Evolutionary conservation across 2,888 invertebrate genomes (phyloP), one percentile per base, ranked within the genome.

Genomic region (Monoplex corrugatus): DNA sequence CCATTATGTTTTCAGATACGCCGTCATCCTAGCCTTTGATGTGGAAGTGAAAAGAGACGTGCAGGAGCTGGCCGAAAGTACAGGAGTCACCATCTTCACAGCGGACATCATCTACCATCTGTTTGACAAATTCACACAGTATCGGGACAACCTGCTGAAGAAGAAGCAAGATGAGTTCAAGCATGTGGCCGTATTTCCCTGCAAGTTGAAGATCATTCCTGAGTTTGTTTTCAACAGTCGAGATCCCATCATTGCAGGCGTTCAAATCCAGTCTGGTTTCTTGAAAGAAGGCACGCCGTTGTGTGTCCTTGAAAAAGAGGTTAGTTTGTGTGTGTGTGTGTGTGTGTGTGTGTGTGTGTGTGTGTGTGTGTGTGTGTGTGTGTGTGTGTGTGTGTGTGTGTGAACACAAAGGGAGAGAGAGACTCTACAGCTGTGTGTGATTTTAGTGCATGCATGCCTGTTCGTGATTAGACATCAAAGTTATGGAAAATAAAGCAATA

Each of bases 81-180:
- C 99, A 23, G 96, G 96, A 44, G 96, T 96, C 88, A 98, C 98
- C 96, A 98, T 99, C 96, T 99, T 99, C 97, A 96, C 96, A 92
- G 99, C 99, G 13, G 99, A 99, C 97, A 99, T 99, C 96, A 99
- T 99, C 95, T 99, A 99, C 97, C 99, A 99, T 96, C 97, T 99
- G 95, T 99, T 99, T 96, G 99, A 99, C 96, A 98, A 98, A 96
- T 99, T 99, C 97, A 99, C 97, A 86, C 94, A 93, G 82, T 96
- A 94, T 93, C 87, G 98, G 91, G 99, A 99, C 89, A 99, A 99
- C 94, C 96, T 99, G 88, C 98, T 98, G 95, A 97, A 98, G 95
- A 97, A 97, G 96, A 99, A 98, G 95, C 97, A 99, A 45, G 99
- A 99, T 93, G 99, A 99, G 96, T 98, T 98, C 97, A 99, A 99